phyloP scores from a whole-genome alignment of 2,797 vertebrate genomes.

The Gorsachius magnificus region DNA sequence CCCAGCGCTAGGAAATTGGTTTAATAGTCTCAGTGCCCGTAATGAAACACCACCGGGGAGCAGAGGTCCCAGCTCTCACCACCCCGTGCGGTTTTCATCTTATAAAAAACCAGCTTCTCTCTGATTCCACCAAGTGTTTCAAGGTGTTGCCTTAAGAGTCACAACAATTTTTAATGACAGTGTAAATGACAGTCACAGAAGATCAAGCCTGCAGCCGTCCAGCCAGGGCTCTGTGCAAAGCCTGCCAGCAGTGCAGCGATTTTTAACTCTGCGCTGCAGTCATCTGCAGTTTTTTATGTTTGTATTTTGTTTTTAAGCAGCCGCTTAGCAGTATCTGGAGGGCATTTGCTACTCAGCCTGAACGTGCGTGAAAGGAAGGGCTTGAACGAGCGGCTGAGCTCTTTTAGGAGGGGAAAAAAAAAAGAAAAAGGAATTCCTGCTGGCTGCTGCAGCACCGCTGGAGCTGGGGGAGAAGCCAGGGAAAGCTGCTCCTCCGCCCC shows the following conservation, averaged over 20 bases:
- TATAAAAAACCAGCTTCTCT: neutral
- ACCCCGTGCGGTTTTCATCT: neutral
- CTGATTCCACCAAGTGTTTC: neutral
- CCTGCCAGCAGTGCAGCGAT: neutral
- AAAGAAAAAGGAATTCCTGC: neutral
- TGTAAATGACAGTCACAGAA: neutral
- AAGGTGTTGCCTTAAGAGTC: neutral
- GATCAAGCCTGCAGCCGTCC: neutral
- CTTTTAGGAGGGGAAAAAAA: neutral
- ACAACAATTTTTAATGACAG: neutral
- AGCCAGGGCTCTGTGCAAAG: neutral
- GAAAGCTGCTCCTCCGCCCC: neutral
- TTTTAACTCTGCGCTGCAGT: neutral
- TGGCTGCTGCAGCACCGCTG: neutral
- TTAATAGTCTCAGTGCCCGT: neutral
- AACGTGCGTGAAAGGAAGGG: neutral
- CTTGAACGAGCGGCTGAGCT: neutral
- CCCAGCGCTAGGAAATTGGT: neutral
- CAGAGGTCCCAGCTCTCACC: slow-evolving; percentile 42
- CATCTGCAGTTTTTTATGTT: neutral
- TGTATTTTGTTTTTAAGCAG: slow-evolving; percentile 38
- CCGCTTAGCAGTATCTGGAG: neutral
- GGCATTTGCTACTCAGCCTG: neutral
- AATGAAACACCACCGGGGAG: slow-evolving; percentile 41
- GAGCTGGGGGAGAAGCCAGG: neutral